Evolutionary conservation across 1,140 invertebrate species (phyloP), one percentile per base, ranked within the genome.

Genomic region (Brachionus plicatilis): DNA sequence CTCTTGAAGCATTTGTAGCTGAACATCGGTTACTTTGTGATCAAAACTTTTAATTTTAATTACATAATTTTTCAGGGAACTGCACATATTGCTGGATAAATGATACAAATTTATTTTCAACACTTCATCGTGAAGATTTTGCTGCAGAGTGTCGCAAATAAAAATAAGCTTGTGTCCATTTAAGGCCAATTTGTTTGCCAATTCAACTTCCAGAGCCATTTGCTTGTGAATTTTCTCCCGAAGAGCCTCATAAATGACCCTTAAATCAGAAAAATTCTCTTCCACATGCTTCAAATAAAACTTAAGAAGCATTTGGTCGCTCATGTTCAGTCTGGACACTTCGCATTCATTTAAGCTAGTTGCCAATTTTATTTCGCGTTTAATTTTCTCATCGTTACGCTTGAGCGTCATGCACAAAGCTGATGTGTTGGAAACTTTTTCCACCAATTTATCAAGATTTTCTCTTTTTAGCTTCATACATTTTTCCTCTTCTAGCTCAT

Each of bases 81-180:
- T 29, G 24, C 79, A 82, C 79, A 82, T 29, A 33, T 11, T 20
- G 27, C 29, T 68, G 11, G 79, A 82, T 47, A 47, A 20, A 20
- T 82, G 9, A 65, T 68, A 65, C 53, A 82, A 47, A 82, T 68
- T 82, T 65, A 68, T 65, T 47, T 82, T 82, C 6, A 82, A 11
- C 14, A 65, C 27, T 82, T 68, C 53, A 65, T 82, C 66, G 24
- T 82, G 56, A 27, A 82, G 29, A 47, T 82, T 82, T 29, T 17
- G 79, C 37, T 82, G 20, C 53, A 82, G 41, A 41, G 79, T 82
- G n/a, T 82, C 79, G 37, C 79, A 82, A 24, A 82, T 82, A 37
- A 82, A 82, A 20, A 82, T 45, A 9, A 82, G 33, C 20, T 82
- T 82, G 53, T 82, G 79, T 24, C 79, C 79, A 68, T 82, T 82